A percentile compares a stretch with the other conserved stretches of the same genome.
Evolutionary conservation across 2,113 vertebrate genomes (phyloP).

Genomic region (Syngnathus floridae): DNA sequence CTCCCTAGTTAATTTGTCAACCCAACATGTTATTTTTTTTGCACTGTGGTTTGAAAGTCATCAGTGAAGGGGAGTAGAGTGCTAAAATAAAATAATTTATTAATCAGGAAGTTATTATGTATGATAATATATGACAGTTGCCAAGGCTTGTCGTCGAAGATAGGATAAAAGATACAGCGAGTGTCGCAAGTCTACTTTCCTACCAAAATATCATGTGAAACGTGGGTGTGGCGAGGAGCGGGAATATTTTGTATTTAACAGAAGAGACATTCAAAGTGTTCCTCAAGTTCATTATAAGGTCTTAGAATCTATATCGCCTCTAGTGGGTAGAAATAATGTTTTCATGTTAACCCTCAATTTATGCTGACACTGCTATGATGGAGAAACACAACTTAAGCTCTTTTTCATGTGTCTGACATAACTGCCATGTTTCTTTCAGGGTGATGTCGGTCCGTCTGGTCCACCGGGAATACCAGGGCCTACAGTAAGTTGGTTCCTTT

Average conservation of each 20-base stretch:
- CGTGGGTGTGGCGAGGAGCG: slow-evolving; percentile 7
- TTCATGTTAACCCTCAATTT: background rate
- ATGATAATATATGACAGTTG: background rate
- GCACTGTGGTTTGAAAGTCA: background rate
- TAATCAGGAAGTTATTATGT: background rate
- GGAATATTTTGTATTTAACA: slow-evolving; percentile 23
- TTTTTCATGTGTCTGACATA: slow-evolving; percentile 25
- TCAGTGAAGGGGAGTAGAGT: background rate
- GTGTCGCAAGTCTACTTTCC: background rate
- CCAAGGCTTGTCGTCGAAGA: background rate
- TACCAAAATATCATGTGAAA: slow-evolving; percentile 6
- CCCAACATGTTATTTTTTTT: background rate
- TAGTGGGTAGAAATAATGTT: slow-evolving; percentile 1
- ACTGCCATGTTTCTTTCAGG: slow-evolving; percentile 64
- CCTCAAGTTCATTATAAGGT: slow-evolving; percentile 15
- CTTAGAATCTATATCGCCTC: background rate
- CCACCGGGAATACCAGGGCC: slow-evolving; percentile 69
- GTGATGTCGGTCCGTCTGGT: slow-evolving; percentile 79
- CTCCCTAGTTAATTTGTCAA: background rate
- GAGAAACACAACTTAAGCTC: background rate
- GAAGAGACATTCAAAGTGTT: slow-evolving; percentile 27
- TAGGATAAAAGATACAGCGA: background rate
- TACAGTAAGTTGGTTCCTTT: slow-evolving; percentile 64
- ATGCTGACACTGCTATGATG: background rate
- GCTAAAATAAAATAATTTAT: background rate